phyloP scores from a whole-genome alignment of 2,113 vertebrate species.

The Ageneiosus marmoratus region DNA sequence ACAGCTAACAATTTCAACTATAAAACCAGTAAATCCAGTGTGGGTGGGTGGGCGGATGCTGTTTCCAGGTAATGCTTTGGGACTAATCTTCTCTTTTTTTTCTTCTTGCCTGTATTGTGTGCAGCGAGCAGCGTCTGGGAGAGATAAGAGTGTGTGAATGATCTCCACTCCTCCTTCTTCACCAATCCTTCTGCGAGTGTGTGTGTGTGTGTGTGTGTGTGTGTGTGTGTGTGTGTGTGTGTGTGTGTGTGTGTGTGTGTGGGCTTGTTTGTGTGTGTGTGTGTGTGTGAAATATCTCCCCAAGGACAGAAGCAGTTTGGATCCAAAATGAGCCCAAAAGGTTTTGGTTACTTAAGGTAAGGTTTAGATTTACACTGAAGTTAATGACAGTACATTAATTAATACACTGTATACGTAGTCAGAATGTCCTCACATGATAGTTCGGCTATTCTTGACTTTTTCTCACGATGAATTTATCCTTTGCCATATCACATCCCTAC shows the following conservation, averaged over 20 bases:
- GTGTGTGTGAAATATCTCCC: neutral
- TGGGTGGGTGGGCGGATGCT: neutral
- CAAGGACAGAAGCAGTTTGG: neutral
- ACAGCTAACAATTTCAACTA: slow-evolving; percentile 8
- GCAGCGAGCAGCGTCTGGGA: neutral
- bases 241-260: neutral
- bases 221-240: neutral
- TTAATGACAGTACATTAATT: too few relatives aligned
- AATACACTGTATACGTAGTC: too few relatives aligned
- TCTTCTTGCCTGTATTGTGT: slow-evolving; percentile 16
- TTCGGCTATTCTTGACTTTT: neutral
- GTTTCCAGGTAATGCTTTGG: neutral
- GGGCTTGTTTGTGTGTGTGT: neutral
- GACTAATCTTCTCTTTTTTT: neutral
- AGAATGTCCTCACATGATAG: too few relatives aligned
- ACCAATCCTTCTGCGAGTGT: neutral
- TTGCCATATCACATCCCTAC: neutral
- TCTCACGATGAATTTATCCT: neutral
- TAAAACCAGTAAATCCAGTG: slow-evolving; percentile 5
- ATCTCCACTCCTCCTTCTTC: neutral
- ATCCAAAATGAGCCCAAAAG: too few relatives aligned
- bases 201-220: neutral
- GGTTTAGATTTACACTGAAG: too few relatives aligned
- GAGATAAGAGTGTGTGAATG: slow-evolving; percentile 18
- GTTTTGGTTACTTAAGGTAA: neutral